Evolutionary conservation across 2,113 vertebrate species (phyloP).

Genomic region (Indicator maculatus): DNA sequence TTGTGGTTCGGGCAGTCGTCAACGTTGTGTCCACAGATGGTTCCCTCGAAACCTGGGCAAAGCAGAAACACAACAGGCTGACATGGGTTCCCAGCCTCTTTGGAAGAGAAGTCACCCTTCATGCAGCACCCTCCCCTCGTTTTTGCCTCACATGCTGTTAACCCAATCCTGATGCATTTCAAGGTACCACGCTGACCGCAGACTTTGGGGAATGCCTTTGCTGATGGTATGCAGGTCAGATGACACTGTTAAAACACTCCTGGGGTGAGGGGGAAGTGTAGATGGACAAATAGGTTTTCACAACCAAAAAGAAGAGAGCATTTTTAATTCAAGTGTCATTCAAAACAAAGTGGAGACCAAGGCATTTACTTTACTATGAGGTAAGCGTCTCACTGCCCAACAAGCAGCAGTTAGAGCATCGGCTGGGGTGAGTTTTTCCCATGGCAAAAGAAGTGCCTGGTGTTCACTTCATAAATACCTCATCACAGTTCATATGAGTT

Average conservation of each 20-base stretch:
- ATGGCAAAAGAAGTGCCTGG: background rate
- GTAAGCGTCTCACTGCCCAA: background rate
- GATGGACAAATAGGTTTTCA: background rate
- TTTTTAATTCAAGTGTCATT: background rate
- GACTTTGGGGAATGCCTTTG: background rate
- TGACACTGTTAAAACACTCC: background rate
- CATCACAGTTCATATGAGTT: background rate
- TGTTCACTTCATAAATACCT: background rate
- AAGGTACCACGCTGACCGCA: accelerated
- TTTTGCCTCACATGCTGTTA: background rate
- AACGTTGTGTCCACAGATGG: conserved; percentile 89
- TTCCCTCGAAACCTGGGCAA: conserved; percentile 88
- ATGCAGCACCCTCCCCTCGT: background rate
- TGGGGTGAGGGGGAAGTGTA: accelerated
- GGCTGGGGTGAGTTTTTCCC: background rate
- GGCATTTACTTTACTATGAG: background rate
- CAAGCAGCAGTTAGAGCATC: background rate
- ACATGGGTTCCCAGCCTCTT: background rate
- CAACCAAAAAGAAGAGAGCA: background rate
- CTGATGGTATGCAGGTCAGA: background rate
- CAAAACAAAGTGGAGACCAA: background rate
- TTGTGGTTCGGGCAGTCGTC: conserved; percentile 92
- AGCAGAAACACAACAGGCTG: background rate
- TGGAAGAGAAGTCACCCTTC: background rate
- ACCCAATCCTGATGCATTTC: background rate